Conservation (phyloP, 2,888 invertebrate genomes). For the Crocallis elinguaria region DNA sequence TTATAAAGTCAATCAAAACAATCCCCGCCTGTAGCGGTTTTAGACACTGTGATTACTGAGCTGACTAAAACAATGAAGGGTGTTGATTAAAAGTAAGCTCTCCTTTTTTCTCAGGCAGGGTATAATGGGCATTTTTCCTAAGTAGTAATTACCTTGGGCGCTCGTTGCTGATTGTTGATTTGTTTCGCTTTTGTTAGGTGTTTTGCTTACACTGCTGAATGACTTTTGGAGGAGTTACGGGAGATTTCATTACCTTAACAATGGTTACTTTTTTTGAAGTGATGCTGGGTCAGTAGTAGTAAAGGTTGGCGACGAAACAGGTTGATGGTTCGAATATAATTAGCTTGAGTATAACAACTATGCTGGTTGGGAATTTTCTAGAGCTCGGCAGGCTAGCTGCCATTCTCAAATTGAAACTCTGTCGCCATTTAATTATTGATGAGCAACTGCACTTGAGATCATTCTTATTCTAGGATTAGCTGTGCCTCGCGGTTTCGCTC, state of each 20-base stretch:
- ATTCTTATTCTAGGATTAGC: too few species aligned
- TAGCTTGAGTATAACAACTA: too few species aligned
- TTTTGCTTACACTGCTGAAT: not conserved
- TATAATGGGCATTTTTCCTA: constrained; percentile 9
- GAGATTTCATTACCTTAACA: not conserved
- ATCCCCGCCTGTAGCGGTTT: constrained; percentile 44
- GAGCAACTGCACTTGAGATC: too few species aligned
- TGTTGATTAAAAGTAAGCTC: constrained; percentile 36
- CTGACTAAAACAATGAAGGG: constrained; percentile 41
- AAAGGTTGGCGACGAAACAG: too few species aligned
- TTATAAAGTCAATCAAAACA: constrained; percentile 55
- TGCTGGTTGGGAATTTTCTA: too few species aligned
- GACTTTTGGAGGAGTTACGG: not conserved
- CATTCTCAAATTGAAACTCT: too few species aligned
- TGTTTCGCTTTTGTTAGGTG: not conserved
- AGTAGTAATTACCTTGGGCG: constrained; percentile 8
- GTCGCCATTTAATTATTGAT: too few species aligned
- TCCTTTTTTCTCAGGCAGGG: constrained; percentile 8
- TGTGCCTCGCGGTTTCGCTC: too few species aligned
- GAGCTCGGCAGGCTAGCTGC: too few species aligned
- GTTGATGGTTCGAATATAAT: too few species aligned
- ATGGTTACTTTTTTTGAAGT: not conserved
- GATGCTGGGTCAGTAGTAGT: too few species aligned
- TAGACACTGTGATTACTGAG: constrained; percentile 43
- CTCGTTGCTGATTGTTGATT: constrained; percentile 1